phyloP scores from a whole-genome alignment of 2,888 invertebrate genomes.

The Ischnura elegans region DNA sequence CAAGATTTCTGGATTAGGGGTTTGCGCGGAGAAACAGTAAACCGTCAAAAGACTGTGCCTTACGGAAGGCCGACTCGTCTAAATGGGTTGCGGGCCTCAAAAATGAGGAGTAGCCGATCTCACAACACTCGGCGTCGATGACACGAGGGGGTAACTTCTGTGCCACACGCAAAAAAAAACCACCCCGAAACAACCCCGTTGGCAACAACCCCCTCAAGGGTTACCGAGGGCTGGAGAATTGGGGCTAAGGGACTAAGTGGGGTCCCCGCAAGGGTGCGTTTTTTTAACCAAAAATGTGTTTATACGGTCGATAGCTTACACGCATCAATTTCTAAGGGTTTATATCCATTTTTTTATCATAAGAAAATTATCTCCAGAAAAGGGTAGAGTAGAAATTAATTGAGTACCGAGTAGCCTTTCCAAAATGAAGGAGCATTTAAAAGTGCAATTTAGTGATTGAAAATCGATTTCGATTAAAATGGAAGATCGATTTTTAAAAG shows the following conservation, averaged over 20 bases:
- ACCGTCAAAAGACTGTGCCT: neutral
- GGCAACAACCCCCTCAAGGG: neutral
- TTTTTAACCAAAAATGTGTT: too few relatives aligned
- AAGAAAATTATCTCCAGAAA: too few relatives aligned
- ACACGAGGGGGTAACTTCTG: conserved; percentile 6
- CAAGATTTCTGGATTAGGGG: neutral
- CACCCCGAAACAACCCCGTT: neutral
- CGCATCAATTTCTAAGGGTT: too few relatives aligned
- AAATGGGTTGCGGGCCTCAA: conserved; percentile 41
- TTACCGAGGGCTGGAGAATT: neutral
- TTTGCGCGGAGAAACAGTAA: neutral
- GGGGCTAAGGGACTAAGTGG: neutral
- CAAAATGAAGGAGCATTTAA: too few relatives aligned
- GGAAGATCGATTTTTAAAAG: too few relatives aligned
- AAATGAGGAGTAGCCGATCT: conserved; percentile 46
- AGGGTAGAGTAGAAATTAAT: neutral
- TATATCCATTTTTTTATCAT: too few relatives aligned
- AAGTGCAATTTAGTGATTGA: too few relatives aligned
- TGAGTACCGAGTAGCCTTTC: neutral
- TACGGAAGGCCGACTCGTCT: conserved; percentile 27
- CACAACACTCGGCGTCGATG: conserved; percentile 28
- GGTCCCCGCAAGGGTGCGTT: neutral
- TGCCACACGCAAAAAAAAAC: neutral
- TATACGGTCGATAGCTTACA: too few relatives aligned
- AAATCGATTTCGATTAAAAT: too few relatives aligned